Conservation (phyloP, 2,113 vertebrate genomes). For the Paratilapia polleni region DNA sequence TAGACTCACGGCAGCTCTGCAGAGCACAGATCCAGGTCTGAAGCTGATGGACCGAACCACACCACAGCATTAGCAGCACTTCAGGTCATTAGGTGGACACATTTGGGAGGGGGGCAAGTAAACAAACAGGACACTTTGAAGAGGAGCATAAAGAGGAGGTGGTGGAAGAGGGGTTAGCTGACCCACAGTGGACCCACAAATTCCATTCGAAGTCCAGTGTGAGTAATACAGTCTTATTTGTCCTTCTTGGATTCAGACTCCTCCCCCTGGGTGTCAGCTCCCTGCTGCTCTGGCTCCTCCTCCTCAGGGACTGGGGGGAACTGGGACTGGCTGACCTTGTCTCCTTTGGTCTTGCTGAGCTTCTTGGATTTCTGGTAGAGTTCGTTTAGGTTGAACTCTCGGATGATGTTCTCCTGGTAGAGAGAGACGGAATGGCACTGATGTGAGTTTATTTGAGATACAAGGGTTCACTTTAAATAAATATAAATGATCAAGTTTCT, state of each 20-base stretch:
- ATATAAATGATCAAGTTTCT: neutral
- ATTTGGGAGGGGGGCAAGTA: neutral
- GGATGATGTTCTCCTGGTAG: conserved; percentile 93
- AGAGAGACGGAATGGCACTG: neutral
- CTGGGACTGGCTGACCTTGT: conserved; percentile 58
- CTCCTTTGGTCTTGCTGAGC: conserved; percentile 77
- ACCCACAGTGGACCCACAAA: conserved; percentile 1
- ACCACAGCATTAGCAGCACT: neutral
- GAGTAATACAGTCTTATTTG: conserved; percentile 77
- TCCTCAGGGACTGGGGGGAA: conserved; percentile 80
- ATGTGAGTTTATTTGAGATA: neutral
- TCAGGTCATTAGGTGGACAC: no score
- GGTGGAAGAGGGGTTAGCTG: neutral
- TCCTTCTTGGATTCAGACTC: conserved; percentile 89
- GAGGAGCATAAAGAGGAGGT: neutral
- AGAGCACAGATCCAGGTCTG: neutral
- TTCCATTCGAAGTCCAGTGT: conserved; percentile 28
- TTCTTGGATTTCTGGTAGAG: conserved; percentile 93
- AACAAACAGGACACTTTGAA: conserved; percentile 22
- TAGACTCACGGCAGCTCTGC: neutral
- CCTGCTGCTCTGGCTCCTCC: conserved; percentile 64
- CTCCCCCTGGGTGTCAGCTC: conserved; percentile 45
- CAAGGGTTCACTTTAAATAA: no score
- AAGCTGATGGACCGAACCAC: no score
- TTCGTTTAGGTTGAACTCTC: conserved; percentile 95